Evolutionary conservation across 2,797 vertebrate species (phyloP).

Genomic region (Masticophis lateralis): DNA sequence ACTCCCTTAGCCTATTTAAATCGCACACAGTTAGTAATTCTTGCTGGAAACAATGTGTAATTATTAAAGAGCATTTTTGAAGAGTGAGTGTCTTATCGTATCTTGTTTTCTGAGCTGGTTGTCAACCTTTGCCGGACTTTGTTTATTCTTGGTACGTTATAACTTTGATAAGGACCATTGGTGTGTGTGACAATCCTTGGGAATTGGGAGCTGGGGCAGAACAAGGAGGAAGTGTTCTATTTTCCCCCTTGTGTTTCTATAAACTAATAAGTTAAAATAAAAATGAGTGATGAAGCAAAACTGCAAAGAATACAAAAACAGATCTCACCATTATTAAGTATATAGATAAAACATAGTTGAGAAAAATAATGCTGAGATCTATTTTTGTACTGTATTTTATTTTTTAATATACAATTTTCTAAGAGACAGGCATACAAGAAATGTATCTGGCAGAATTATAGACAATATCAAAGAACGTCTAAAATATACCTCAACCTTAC

Average conservation of each 20-base stretch:
- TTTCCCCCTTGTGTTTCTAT: neutral
- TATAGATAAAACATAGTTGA: neutral
- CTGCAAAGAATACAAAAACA: neutral
- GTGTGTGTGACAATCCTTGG: no score
- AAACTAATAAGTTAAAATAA: neutral
- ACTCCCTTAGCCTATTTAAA: no score
- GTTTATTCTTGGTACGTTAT: no score
- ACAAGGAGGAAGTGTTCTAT: neutral
- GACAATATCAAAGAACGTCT: neutral
- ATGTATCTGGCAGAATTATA: neutral
- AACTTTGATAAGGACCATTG: no score
- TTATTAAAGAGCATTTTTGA: no score
- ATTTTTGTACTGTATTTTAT: neutral
- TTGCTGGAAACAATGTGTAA: no score
- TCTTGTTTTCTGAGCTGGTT: no score
- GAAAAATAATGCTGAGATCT: neutral
- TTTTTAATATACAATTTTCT: neutral
- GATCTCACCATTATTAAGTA: neutral
- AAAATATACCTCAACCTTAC: neutral
- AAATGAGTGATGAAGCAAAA: neutral
- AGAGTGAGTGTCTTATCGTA: no score
- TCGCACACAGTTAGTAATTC: no score
- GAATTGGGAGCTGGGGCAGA: no score
- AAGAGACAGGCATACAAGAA: neutral
- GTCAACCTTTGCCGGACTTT: no score